phyloP scores from a whole-genome alignment of 1,140 invertebrate species.

The Diabrotica virgifera region DNA sequence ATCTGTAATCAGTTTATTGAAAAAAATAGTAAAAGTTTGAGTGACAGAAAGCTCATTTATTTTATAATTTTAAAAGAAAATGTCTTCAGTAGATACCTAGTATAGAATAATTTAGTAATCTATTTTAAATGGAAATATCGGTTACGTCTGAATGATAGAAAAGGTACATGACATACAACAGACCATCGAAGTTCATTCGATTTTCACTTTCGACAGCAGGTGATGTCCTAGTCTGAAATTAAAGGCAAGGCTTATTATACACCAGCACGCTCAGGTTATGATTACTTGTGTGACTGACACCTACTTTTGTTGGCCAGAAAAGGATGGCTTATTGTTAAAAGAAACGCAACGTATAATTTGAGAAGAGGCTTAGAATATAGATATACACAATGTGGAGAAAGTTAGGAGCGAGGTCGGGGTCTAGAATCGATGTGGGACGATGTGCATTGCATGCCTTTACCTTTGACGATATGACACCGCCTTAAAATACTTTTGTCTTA shows the following conservation, averaged over 20 bases:
- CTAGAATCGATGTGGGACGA: slow-evolving; percentile 11
- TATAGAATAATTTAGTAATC: no score
- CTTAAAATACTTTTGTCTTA: slow-evolving; percentile 7
- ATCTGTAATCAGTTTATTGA: no score
- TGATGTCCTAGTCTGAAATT: background rate
- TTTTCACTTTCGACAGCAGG: background rate
- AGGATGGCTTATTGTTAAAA: slow-evolving; percentile 6
- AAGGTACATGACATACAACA: no score
- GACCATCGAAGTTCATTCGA: background rate
- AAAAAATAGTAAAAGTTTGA: no score
- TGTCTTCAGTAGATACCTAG: no score
- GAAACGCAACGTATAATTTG: slow-evolving; percentile 17
- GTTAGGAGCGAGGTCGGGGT: slow-evolving; percentile 15
- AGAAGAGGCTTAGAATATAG: slow-evolving; percentile 12
- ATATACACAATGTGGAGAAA: slow-evolving; percentile 9
- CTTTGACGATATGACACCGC: slow-evolving; percentile 4
- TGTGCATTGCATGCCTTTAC: background rate
- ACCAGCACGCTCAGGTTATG: slow-evolving; percentile 8
- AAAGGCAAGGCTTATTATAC: slow-evolving; percentile 11
- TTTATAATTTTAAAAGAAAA: no score
- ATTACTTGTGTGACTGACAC: slow-evolving; percentile 15
- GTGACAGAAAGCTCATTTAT: no score
- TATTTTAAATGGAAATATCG: no score
- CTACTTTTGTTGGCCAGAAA: slow-evolving; percentile 14
- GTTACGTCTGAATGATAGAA: no score